Percentiles rank a stretch among this genome's conserved stretches.
These are phyloP conservation scores for Thomomys bottae DNA, from an alignment of 2,113 vertebrate species.

Conservation along the genomic window DNA sequence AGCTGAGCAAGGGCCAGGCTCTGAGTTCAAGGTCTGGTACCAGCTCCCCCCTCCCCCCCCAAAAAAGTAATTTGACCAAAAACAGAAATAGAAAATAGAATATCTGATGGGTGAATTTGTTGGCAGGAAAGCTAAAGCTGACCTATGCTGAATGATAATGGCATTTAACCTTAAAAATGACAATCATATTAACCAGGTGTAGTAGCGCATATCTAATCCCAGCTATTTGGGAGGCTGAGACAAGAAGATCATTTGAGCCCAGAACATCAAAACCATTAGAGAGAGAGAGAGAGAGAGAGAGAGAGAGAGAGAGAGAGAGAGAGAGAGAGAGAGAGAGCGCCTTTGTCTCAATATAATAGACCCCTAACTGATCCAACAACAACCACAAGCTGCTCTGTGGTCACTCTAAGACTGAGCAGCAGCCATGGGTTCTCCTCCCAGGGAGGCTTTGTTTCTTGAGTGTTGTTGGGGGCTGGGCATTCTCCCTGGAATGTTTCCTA, in stretches of 20 bases:
- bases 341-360: neutral
- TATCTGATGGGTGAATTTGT: conserved; percentile 35
- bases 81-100: neutral
- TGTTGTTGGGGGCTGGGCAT: conserved; percentile 35
- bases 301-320: neutral
- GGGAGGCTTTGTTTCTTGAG: conserved; percentile 31
- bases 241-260: neutral
- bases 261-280: neutral
- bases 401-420: neutral
- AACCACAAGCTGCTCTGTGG: neutral
- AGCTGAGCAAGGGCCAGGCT: too few species aligned
- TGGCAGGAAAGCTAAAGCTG: conserved; percentile 45
- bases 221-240: conserved; percentile 11
- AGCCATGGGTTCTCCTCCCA: neutral
- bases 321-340: neutral
- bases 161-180: conserved; percentile 30
- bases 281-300: neutral
- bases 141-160: conserved; percentile 11
- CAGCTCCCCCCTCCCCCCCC: too few species aligned
- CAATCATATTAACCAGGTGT: neutral
- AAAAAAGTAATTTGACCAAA: neutral
- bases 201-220: neutral
- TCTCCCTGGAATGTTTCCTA: conserved; percentile 10
- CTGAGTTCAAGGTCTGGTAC: neutral
- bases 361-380: too few species aligned